Conservation (phyloP, 2,888 invertebrate genomes). For the Ochropacha duplaris region DNA sequence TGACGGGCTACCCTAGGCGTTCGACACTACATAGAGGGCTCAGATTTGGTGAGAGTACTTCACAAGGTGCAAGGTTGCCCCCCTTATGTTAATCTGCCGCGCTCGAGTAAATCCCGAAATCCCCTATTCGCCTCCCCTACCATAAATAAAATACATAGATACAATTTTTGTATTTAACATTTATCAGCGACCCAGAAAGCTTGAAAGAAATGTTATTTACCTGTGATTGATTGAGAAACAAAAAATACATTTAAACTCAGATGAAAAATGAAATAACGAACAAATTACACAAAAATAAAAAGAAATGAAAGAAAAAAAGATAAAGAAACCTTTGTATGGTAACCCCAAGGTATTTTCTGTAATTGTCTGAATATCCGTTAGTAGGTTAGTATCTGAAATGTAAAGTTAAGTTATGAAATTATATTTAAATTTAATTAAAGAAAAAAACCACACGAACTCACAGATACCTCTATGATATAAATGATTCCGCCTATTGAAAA, state of each 20-base stretch:
- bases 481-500: no score
- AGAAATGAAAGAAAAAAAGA: conserved; percentile 17
- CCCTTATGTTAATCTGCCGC: no score
- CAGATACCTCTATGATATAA: no score
- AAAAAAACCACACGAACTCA: no score
- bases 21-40: no score
- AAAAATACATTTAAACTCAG: neutral
- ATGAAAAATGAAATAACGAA: conserved; percentile 12
- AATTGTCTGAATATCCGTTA: conserved; percentile 10
- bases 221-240: neutral
- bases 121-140: no score
- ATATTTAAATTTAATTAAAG: neutral
- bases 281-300: conserved; percentile 12
- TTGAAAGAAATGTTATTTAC: neutral
- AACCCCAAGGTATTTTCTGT: conserved; percentile 13
- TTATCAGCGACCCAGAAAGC: neutral
- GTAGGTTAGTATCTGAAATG: conserved; percentile 16
- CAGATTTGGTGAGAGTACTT: no score
- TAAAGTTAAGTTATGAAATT: neutral
- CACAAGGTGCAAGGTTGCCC: no score
- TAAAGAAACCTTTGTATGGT: conserved; percentile 27
- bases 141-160: neutral
- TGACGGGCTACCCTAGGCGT: no score
- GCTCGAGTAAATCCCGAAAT: no score
- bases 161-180: neutral